phyloP scores from a whole-genome alignment of 2,797 vertebrate species.

The Fundulus diaphanus region DNA sequence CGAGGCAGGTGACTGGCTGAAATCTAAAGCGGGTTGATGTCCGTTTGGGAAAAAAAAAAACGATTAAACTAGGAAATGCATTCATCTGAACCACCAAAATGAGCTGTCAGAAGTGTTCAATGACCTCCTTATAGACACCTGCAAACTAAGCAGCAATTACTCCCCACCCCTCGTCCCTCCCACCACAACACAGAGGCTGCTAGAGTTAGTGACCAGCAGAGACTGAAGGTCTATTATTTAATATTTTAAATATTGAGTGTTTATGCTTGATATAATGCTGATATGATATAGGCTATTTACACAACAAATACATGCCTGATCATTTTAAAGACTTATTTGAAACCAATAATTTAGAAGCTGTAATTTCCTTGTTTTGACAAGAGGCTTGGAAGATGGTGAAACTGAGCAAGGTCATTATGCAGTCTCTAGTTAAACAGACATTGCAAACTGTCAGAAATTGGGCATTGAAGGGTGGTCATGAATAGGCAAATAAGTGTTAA shows the following conservation, averaged over 20 bases:
- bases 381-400: not conserved
- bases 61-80: not conserved
- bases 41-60: not conserved
- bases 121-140: conserved; percentile 4
- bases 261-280: not conserved
- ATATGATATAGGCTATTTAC: not conserved
- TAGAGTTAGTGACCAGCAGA: not conserved
- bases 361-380: not conserved
- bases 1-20: conserved; percentile 2
- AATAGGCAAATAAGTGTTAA: conserved; percentile 1
- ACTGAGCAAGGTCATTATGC: not conserved
- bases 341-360: not conserved
- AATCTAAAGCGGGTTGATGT: conserved; percentile 20
- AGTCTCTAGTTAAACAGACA: not conserved
- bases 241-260: not conserved
- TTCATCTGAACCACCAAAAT: conserved; percentile 14
- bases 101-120: conserved; percentile 25
- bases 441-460: not conserved
- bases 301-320: not conserved
- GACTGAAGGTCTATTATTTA: not conserved
- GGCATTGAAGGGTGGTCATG: not conserved
- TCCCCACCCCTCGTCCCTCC: too few species aligned
- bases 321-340: not conserved
- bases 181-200: conserved; percentile 1
- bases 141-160: conserved; percentile 20